Evolutionary conservation across 1,140 invertebrate species (phyloP), one percentile per base, ranked within the genome.

Genomic region (Mactra quadrangularis): DNA sequence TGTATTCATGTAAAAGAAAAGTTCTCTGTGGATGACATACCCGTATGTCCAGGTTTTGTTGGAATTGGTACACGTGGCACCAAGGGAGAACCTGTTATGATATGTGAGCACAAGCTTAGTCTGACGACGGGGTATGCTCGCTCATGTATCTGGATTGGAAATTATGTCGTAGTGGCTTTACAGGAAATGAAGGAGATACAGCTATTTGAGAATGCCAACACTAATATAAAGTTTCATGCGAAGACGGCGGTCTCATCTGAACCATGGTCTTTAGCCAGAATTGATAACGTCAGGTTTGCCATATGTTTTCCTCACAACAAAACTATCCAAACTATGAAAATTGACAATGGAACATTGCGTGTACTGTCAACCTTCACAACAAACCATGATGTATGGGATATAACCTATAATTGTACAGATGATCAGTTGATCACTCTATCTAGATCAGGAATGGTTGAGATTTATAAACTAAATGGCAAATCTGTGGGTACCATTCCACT

Each of bases 321-420:
- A 1, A 60, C 29, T 60, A 60, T 60, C 35, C 29, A 60, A 0
- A 60, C 35, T 15, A 60, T 60, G 57, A 9, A 60, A 13, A 60
- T 60, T 3, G n/a, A 11, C n/a, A 27, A 60, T 3, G 57, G 31
- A 33, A 27, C 31, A 3, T 60, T 60, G 15, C 29, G 35, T 33
- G 1, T 4, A 3, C 9, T 33, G 3, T 3, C 17, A 11, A 33
- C 57, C 9, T 33, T 60, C 15, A 60, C 15, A 11, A 60, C 57
- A 6, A 33, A 60, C 2, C 31, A 15, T 17, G 57, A 31, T 2
- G 15, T 60, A 13, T 60, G 27, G 57, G 57, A 60, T 60, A 35
- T 60, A 2, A 33, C 31, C 6, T 60, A 17, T 25, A 19, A 60
- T 25, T 33, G 22, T 33, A 4, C 13, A 6, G 9, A 60, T 33